Conservation (phyloP, 2,888 invertebrate genomes). For the Sphaerophoria rueppellii region DNA sequence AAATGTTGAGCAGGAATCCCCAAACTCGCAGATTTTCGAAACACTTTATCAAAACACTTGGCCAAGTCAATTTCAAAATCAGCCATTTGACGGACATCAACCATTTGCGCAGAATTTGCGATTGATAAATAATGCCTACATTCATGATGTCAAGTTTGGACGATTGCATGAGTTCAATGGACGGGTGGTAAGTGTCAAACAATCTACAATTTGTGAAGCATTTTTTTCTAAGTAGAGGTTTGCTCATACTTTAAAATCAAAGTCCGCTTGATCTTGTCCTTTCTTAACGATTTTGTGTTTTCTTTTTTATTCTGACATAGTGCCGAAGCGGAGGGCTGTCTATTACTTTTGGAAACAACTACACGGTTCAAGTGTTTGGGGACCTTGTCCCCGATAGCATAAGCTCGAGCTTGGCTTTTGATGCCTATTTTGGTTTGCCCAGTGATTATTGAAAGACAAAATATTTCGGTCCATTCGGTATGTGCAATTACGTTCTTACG, state of each 20-base stretch:
- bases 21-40: not conserved
- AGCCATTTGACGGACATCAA: not conserved
- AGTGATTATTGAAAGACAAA: not conserved
- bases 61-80: not conserved
- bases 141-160: conserved; percentile 14
- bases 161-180: not conserved
- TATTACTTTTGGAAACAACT: not conserved
- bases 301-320: not conserved
- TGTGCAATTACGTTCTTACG: no score
- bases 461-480: not conserved
- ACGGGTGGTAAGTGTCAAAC: conserved; percentile 11
- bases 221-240: no score
- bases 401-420: not conserved
- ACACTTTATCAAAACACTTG: not conserved
- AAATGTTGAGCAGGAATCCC: not conserved
- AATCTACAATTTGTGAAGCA: no score
- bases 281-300: not conserved
- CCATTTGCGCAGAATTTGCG: not conserved
- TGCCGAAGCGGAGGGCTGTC: conserved; percentile 5
- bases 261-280: no score
- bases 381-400: not conserved
- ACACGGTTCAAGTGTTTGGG: not conserved
- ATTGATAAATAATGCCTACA: not conserved
- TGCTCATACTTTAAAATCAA: no score
- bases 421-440: not conserved